A percentile compares a stretch with the other conserved stretches of the same genome.
phyloP scores from a whole-genome alignment of 2,113 vertebrate species.

The Steatornis caripensis region DNA sequence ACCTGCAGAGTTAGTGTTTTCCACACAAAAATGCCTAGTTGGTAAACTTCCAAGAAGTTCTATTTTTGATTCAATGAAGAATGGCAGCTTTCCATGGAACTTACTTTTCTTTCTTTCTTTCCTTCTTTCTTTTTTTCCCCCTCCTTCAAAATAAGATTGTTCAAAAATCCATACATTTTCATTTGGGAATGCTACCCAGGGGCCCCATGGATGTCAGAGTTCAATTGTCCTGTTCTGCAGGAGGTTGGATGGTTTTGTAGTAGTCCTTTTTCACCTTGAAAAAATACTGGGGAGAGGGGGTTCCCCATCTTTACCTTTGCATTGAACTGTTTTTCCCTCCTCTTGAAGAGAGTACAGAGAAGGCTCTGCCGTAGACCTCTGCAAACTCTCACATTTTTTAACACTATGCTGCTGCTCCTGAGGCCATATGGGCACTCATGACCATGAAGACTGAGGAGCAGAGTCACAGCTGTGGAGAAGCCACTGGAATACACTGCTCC shows the following conservation, averaged over 20 bases:
- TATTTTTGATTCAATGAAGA: constrained; percentile 33
- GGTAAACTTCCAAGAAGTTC: constrained; percentile 36
- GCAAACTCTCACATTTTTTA: neutral
- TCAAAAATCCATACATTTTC: neutral
- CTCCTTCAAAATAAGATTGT: neutral
- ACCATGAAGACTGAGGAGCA: neutral
- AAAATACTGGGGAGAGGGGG: neutral
- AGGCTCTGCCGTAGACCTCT: neutral
- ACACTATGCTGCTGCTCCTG: neutral
- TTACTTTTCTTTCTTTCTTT: neutral
- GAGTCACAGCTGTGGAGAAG: neutral
- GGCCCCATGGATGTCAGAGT: neutral
- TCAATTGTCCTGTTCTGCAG: neutral
- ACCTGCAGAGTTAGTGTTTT: constrained; percentile 31
- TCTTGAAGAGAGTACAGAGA: neutral
- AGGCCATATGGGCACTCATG: neutral
- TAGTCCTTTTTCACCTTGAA: neutral
- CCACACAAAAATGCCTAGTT: constrained; percentile 37
- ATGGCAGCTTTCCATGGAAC: constrained; percentile 5
- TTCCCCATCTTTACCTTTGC: neutral
- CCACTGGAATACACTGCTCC: neutral
- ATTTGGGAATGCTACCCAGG: neutral
- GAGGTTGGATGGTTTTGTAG: neutral
- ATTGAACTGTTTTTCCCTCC: neutral
- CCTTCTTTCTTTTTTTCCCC: neutral